A percentile compares a stretch with the other conserved stretches of the same genome.
These are phyloP conservation scores for Creontiades dilutus DNA, from an alignment of 2,888 invertebrate genomes.

Conservation along the genomic window DNA sequence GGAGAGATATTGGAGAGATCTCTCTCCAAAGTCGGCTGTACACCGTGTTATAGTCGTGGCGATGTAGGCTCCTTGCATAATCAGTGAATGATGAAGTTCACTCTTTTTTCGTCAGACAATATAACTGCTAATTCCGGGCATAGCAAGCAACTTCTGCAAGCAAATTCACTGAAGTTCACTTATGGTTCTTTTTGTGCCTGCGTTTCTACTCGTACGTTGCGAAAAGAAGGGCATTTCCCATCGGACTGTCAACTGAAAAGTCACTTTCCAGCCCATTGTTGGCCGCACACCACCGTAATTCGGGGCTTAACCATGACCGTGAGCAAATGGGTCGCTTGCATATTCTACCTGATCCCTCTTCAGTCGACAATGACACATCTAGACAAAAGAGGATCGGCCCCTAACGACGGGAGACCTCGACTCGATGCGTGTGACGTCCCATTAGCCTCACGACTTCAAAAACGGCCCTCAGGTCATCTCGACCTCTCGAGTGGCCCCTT, in stretches of 20 bases:
- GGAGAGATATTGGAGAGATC: no score
- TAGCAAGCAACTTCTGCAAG: no score
- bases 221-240: no score
- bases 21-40: no score
- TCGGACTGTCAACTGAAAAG: background rate
- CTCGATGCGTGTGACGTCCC: constrained; percentile 33
- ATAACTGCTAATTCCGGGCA: no score
- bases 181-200: no score
- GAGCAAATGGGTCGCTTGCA: background rate
- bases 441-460: constrained; percentile 57
- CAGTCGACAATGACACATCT: background rate
- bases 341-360: constrained; percentile 44
- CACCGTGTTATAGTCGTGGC: no score
- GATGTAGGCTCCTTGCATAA: no score
- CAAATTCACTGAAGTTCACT: no score
- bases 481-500: constrained; percentile 2
- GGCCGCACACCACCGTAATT: background rate
- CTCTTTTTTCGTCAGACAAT: no score
- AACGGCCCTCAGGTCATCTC: constrained; percentile 41
- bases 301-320: constrained; percentile 11
- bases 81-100: no score
- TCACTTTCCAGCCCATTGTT: background rate
- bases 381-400: constrained; percentile 2
- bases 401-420: constrained; percentile 6
- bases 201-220: no score